Conservation (phyloP, 2,888 invertebrate species). For the Cantharis lateralis region DNA sequence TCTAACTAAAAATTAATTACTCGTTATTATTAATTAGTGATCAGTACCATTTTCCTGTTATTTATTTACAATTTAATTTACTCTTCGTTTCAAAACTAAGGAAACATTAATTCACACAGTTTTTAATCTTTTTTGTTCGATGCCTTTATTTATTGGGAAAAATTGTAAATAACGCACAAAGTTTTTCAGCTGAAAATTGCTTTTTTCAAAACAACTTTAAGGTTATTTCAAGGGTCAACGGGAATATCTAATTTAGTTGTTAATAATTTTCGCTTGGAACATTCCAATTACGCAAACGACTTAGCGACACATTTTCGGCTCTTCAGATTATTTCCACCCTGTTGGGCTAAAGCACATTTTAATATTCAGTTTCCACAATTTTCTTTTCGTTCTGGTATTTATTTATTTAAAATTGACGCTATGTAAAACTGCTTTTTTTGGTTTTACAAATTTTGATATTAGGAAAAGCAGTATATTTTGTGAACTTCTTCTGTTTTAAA, state of each 20-base stretch:
- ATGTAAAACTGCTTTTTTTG: too few species aligned
- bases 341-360: constrained; percentile 31
- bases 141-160: background rate
- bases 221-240: background rate
- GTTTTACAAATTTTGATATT: too few species aligned
- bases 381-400: constrained; percentile 14
- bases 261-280: constrained; percentile 40
- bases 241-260: constrained; percentile 36
- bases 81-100: background rate
- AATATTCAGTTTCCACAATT: constrained; percentile 27
- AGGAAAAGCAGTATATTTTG: too few species aligned
- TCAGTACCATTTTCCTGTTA: background rate
- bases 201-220: background rate
- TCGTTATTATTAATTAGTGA: background rate
- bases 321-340: constrained; percentile 34
- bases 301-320: constrained; percentile 42
- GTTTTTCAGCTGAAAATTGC: background rate
- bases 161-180: background rate
- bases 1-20: background rate
- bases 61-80: background rate
- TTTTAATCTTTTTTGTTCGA: background rate
- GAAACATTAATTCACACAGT: background rate
- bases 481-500: too few species aligned
- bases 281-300: constrained; percentile 43
- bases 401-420: background rate